Base-by-base conservation (phyloP, 2,113 vertebrate species). In the Coracopsis vasa region DNA sequence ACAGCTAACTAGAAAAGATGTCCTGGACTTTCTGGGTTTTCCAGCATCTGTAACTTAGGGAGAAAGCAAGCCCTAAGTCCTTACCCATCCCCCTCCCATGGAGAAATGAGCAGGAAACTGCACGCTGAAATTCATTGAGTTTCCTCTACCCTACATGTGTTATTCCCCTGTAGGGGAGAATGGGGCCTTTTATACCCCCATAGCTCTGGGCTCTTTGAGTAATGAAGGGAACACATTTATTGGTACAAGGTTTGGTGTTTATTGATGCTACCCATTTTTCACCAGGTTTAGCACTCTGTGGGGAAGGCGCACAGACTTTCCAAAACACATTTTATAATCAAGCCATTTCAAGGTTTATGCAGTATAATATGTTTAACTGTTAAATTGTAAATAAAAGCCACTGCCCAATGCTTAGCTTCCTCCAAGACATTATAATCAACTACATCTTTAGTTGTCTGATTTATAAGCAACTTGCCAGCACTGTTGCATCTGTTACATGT, bases 211-310 rank as follows among this genome's bases (percentile, higher is more conserved):
- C 74, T 95, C 92, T 96, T 86, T 88, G 95, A 97, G 92, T 97
- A 96, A 97, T 97, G 98, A 98, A 97, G 96, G 97, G 97, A 97
- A 93, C 96, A 95, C 95, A 96, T 98, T 98, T 98, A 98, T 98
- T 97, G 97, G 97, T 95, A 96, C 95, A 97, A 97, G 94, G 88
- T 90, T 94, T 96, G 24, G 97, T 97, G 98, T 98, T 98, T 98
- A 98, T 98, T 97, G 98, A 98, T 97, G 95, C 95, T 97, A 97
- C 97, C 97, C 96, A 93, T 98, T 98, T 98, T 98, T 97, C 97
- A 97, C 95, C 85, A 97, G 96, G 96, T 98, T 98, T 98, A 98
- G 96, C 97, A 97, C 98, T 98, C 98, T 97, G 97, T 96, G 97
- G 98, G 98, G 98, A 98, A 97, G 97, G 97, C 95, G 91, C 83